Evolutionary conservation across 92 coral and sea anemone species (phyloP), one percentile per base, ranked within the genome.

Genomic region (Epizoanthus ramosus): DNA sequence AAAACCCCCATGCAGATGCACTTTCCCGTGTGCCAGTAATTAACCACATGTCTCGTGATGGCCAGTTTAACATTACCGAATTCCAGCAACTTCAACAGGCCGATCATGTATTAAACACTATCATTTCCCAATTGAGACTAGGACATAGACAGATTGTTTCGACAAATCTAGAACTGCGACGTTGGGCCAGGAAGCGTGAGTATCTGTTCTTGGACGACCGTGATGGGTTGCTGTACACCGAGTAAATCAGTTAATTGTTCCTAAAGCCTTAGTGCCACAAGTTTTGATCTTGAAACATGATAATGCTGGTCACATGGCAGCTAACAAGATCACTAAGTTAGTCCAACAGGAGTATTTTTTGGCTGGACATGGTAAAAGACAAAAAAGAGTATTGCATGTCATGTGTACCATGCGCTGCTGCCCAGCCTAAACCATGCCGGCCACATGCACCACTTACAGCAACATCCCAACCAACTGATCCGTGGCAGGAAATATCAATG

Each of bases 1-100:
- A 83, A 59, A 85, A 89, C 81, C 82, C 87, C 57, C 80, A 81
- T 68, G 92, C 85, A n/a, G 87, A 81, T 86, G 85, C 89, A 14
- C 71, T 85, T 57, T 80, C 87, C 74, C 89, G 84, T 68, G 57
- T 22, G 45, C 85, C 87, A 35, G 37, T 61, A 9, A 70, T 76
- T 23, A 77, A 73, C 75, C 25, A 58, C 81, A 31, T 72, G 70
- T 19, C 39, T 79, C 35, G 50, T 52, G 37, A 43, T 43, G 50
- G 50, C 50, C 50, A 43, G 50, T 43, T 43, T 43, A 43, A 43
- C 50, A 43, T 43, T 33, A 43, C 25, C 5, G 50, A 43, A 43
- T 43, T 43, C 50, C 50, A 43, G 50, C 50, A 43, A 43, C 50
- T 43, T 43, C 50, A 43, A 6, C 50, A 5, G 8, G 6, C 47